Evolutionary conservation across 2,113 vertebrate species (phyloP).

Genomic region (Cheirogaleus medius): DNA sequence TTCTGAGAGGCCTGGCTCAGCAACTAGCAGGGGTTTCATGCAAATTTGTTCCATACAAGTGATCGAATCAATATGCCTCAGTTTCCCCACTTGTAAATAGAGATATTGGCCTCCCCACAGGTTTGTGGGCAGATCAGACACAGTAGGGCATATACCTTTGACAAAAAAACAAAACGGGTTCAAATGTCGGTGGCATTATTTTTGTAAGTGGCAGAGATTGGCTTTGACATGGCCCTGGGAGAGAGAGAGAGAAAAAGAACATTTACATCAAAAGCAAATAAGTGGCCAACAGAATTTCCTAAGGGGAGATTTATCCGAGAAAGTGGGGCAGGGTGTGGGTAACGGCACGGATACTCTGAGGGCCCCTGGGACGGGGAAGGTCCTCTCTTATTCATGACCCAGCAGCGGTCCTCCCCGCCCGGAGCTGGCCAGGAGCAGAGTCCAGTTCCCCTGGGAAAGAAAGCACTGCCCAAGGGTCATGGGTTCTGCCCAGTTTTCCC

Average conservation of each 20-base stretch:
- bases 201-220: no score
- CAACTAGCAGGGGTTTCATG: neutral
- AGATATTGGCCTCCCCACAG: neutral
- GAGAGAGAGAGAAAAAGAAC: fast-evolving
- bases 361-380: neutral
- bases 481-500: neutral
- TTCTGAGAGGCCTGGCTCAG: neutral
- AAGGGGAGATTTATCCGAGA: neutral
- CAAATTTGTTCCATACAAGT: neutral
- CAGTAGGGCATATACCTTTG: fast-evolving
- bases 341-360: fast-evolving
- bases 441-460: neutral
- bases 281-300: neutral
- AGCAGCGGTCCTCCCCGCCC: neutral
- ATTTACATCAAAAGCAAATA: neutral
- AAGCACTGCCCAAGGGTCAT: neutral
- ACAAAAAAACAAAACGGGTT: neutral
- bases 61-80: neutral
- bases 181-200: fast-evolving
- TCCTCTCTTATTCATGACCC: neutral
- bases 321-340: no score
- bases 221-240: neutral
- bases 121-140: neutral
- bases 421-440: neutral
- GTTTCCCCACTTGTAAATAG: neutral